phyloP scores from a whole-genome alignment of 2,113 vertebrate species.

The Poeciliopsis occidentalis region DNA sequence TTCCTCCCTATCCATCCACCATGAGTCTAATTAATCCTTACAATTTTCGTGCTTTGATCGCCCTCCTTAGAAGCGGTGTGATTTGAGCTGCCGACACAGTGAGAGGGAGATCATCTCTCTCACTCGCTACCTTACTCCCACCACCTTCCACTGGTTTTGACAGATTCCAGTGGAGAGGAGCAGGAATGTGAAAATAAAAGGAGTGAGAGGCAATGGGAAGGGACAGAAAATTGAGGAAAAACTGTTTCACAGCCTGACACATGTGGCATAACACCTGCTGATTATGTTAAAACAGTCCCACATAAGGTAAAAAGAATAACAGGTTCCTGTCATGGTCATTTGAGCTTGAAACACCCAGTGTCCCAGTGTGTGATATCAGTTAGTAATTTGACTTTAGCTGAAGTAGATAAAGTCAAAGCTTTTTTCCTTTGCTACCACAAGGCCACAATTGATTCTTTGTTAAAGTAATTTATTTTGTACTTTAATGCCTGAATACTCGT shows the following conservation, averaged over 20 bases:
- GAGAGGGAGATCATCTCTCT: conserved; percentile 23
- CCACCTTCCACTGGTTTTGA: conserved; percentile 36
- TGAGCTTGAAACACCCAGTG: neutral
- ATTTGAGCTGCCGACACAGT: conserved; percentile 22
- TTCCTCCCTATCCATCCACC: conserved; percentile 20
- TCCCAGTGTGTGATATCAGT: too few species aligned
- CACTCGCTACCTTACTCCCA: neutral
- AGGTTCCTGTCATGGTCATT: conserved; percentile 4
- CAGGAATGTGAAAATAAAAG: conserved; percentile 34
- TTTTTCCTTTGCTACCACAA: too few species aligned
- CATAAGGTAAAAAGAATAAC: neutral
- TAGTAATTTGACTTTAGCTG: too few species aligned
- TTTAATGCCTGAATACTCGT: too few species aligned
- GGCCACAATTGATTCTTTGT: too few species aligned
- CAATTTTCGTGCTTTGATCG: conserved; percentile 50
- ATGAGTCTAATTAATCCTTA: conserved; percentile 51
- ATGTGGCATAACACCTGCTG: neutral
- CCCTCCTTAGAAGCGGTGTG: conserved; percentile 25
- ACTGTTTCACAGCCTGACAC: neutral
- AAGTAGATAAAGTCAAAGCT: too few species aligned
- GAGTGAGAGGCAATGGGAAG: neutral
- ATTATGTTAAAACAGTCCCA: neutral
- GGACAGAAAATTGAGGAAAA: conserved; percentile 10
- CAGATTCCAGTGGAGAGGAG: conserved; percentile 44
- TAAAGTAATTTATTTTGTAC: too few species aligned